A percentile compares a stretch with the other conserved stretches of the same genome.
phyloP scores from a whole-genome alignment of 2,113 vertebrate genomes.

The Gambusia holbrooki region DNA sequence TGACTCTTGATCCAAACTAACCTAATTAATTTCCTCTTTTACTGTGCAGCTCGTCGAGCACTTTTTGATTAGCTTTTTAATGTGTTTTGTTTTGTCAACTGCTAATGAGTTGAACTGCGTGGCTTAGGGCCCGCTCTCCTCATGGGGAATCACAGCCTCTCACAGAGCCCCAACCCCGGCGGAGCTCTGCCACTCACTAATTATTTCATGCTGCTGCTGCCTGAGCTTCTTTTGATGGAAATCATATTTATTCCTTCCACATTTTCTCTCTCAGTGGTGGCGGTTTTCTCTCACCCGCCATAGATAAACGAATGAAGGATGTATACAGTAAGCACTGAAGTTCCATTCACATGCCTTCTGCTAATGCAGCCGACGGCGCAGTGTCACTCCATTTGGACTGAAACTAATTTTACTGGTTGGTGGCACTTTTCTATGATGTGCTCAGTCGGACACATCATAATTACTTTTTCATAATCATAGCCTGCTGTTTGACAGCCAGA shows the following conservation, averaged over 20 bases:
- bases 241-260: slow-evolving; percentile 10
- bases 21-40: slow-evolving; percentile 23
- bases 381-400: slow-evolving; percentile 21
- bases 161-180: slow-evolving; percentile 6
- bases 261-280: slow-evolving; percentile 11
- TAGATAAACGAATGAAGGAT: slow-evolving; percentile 23
- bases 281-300: neutral
- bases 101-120: slow-evolving; percentile 29
- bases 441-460: slow-evolving; percentile 53
- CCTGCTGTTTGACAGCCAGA: slow-evolving; percentile 44
- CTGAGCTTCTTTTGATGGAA: slow-evolving; percentile 9
- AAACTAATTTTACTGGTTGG: slow-evolving; percentile 22
- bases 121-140: neutral
- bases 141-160: slow-evolving; percentile 3
- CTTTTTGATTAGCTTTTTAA: slow-evolving; percentile 18
- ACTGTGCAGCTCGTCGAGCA: slow-evolving; percentile 16
- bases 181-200: slow-evolving; percentile 9
- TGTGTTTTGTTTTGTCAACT: slow-evolving; percentile 10
- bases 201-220: slow-evolving; percentile 6
- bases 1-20: slow-evolving; percentile 4
- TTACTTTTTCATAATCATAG: slow-evolving; percentile 44
- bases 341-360: neutral
- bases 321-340: slow-evolving; percentile 6
- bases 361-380: slow-evolving; percentile 8
- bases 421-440: slow-evolving; percentile 31